Percentiles rank a stretch among this genome's conserved stretches.
Conservation (phyloP, 2,113 vertebrate genomes). For the Chitala chitala region DNA sequence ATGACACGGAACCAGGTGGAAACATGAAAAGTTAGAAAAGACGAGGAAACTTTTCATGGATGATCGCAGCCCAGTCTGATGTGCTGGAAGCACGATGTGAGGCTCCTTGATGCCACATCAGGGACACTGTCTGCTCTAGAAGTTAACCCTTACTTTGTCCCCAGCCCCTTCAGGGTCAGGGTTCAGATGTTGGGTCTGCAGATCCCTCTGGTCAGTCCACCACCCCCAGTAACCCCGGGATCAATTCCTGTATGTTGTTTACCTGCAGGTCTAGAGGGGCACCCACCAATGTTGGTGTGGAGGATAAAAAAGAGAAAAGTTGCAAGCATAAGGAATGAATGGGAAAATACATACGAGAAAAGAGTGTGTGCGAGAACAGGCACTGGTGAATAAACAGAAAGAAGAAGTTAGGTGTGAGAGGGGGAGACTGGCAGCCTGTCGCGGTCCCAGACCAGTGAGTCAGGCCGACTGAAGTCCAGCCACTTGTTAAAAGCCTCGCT, state of each 20-base stretch:
- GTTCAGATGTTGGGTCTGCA: neutral
- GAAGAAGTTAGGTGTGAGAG: constrained; percentile 17
- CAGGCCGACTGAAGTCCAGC: constrained; percentile 63
- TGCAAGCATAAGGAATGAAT: neutral
- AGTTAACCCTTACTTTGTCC: constrained; percentile 82
- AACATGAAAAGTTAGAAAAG: constrained; percentile 25
- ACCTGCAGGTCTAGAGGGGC: too few relatives aligned
- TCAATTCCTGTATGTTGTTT: too few relatives aligned
- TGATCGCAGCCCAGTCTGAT: constrained; percentile 61
- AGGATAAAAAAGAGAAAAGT: neutral
- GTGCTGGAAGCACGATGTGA: constrained; percentile 82
- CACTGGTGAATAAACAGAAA: neutral
- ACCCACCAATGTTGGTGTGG: too few relatives aligned
- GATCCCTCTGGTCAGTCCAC: too few relatives aligned
- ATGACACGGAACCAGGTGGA: constrained; percentile 1
- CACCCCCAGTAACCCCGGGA: neutral
- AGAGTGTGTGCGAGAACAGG: neutral
- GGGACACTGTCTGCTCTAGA: constrained; percentile 92
- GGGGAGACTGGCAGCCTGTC: neutral
- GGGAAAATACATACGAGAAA: neutral
- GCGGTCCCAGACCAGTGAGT: neutral
- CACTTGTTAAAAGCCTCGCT: constrained; percentile 76
- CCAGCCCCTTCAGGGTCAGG: constrained; percentile 60
- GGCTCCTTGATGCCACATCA: constrained; percentile 95
- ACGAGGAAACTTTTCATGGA: constrained; percentile 52